Evolutionary conservation across 2,113 vertebrate species (phyloP), one percentile per base, ranked within the genome.

Genomic region (Salvelinus sp.): DNA sequence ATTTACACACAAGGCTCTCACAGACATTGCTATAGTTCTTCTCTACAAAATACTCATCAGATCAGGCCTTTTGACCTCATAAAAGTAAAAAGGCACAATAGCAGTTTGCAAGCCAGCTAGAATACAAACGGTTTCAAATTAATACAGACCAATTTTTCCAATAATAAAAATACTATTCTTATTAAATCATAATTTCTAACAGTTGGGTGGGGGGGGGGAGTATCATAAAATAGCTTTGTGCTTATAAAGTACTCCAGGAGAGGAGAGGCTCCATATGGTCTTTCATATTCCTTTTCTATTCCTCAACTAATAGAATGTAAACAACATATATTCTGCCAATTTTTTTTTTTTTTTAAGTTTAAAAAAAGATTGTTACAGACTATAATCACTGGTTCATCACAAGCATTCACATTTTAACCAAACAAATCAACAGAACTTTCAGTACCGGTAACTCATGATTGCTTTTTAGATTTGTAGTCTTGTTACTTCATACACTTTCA

Each of bases 371-470:
- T 86, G 87, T 88, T 88, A 88, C 73, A 80, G 80, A 79, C 79
- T 74, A 54, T 77, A 62, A n/a, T 73, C 63, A 65, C 63, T 66
- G 64, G 77, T 87, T 83, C 86, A 75, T 70, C 70, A 64, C 47
- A 81, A 77, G 79, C 74, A 76, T 87, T 91, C 89, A 91, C 88
- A 90, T 88, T 88, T 79, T 22, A n/a, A 62, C n/a, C n/a, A 72
- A 78, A 81, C 83, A 78, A 70, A 75, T 67, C 69, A 28, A 16
- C 33, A 69, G 16, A 9, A 47, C 4, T 66, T 66, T 65, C 22
- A 69, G 25, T 38, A n/a, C 3, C 9, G n/a, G 67, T 20, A 1
- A 12, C 38, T 69, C 7, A 13, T 13, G 68, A n/a, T 48, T 69
- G 20, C 38, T 20, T 68, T 38, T 38, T 16, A 68, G 65, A 67